Evolutionary conservation across 2,888 invertebrate species (phyloP).

Genomic region (Dasypolia templi): DNA sequence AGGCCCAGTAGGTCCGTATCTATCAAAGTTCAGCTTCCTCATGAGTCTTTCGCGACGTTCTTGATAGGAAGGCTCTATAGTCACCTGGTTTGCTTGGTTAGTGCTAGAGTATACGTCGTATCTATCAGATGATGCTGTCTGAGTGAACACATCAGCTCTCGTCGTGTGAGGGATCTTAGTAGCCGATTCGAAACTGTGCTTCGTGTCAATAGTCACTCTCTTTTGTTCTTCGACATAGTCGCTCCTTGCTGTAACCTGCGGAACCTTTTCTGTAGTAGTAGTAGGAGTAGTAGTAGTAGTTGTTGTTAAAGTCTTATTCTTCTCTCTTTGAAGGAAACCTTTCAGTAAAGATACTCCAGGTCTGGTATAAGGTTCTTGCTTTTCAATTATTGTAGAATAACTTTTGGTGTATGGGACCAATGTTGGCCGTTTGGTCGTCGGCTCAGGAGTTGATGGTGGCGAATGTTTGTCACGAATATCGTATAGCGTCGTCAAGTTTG

Average conservation of each 20-base stretch:
- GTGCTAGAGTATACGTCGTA: conserved; percentile 75
- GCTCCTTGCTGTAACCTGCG: conserved; percentile 76
- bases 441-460: conserved; percentile 67
- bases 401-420: conserved; percentile 85
- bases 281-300: conserved; percentile 70
- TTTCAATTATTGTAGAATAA: conserved; percentile 78
- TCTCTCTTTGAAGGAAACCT: conserved; percentile 83
- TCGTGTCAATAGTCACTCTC: conserved; percentile 76
- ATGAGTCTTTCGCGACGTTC: conserved; percentile 93
- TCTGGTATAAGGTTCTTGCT: conserved; percentile 85
- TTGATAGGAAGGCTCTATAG: conserved; percentile 87
- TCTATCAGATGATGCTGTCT: conserved; percentile 78
- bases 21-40: conserved; percentile 91
- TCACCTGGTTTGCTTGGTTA: conserved; percentile 71
- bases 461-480: conserved; percentile 81
- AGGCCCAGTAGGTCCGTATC: conserved; percentile 87
- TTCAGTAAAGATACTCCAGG: conserved; percentile 86
- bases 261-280: conserved; percentile 75
- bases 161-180: conserved; percentile 85
- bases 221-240: conserved; percentile 68
- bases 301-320: conserved; percentile 78
- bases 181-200: conserved; percentile 82
- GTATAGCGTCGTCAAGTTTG: conserved; percentile 86
- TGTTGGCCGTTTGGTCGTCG: conserved; percentile 85
- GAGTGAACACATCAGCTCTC: conserved; percentile 70